These are phyloP conservation scores for Drosophila yakuba DNA, from an alignment of 1,140 invertebrate genomes.

Conservation along the genomic window DNA sequence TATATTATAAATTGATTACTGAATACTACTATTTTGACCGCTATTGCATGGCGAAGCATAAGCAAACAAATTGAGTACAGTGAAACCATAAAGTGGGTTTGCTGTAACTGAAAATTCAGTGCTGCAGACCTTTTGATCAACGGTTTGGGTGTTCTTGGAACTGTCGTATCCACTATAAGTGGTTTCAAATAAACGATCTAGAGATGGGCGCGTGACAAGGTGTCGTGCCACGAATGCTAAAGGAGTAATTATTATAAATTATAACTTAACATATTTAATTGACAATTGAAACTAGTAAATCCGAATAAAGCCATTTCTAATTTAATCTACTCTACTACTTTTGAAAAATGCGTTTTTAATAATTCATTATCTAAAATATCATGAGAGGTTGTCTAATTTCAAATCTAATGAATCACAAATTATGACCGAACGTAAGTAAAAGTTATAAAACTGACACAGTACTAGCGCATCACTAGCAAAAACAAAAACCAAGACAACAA, in stretches of 20 bases:
- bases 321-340: too few species aligned
- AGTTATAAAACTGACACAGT: neutral
- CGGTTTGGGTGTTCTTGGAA: constrained; percentile 29
- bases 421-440: too few species aligned
- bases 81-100: constrained; percentile 9
- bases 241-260: too few species aligned
- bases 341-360: too few species aligned
- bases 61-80: constrained; percentile 9
- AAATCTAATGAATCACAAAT: too few species aligned
- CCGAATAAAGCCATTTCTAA: too few species aligned
- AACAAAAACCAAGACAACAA: constrained; percentile 25
- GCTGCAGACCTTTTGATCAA: constrained; percentile 15
- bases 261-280: too few species aligned
- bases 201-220: neutral
- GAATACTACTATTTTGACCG: neutral
- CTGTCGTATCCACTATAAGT: constrained; percentile 24
- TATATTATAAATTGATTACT: too few species aligned
- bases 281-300: too few species aligned
- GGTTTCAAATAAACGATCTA: constrained; percentile 9
- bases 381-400: too few species aligned
- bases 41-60: neutral
- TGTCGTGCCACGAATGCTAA: neutral
- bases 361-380: too few species aligned
- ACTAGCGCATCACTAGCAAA: constrained; percentile 2
- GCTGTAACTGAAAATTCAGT: constrained; percentile 9